Base-by-base conservation (phyloP, 2,113 vertebrate genomes). In the Amphilophus citrinellus region DNA sequence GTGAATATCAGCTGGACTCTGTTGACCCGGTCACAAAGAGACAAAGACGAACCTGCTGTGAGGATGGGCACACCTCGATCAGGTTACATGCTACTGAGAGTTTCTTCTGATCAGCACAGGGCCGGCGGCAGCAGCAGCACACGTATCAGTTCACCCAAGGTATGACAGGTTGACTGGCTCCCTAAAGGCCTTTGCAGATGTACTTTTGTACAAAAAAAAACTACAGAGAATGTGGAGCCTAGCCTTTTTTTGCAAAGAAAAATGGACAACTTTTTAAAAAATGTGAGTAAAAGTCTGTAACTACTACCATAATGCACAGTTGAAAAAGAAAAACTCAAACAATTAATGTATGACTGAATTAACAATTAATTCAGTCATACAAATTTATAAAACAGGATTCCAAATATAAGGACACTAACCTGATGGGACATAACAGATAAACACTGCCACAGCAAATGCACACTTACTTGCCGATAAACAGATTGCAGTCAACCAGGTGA, bases 81-180 rank as follows among this genome's bases (percentile, higher is more conserved):
- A 85, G 82, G 84, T 93, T 95, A 90, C 91, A 87, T 24, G 59
- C 65, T 53, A 24, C 68, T 68, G 78, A 59, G 71, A 77, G 73
- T 80, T 56, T 63, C 42, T 77, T 57, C 60, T 63, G 80, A 77
- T 83, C 39, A 50, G 76, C 13, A n/a, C 17, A 30, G 32, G 47
- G 22, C 60, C 82, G 53, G 39, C 30, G 53, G 60, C 86, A 58
- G 58, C 10, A 61, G 42, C 47, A 65, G 63, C 44, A 27, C 39
- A 47, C 9, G 5, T 50, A 42, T 58, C 22, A 60, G 58, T 63
- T 66, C 68, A 61, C 62, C 56, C 20, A 22, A 60, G 20, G 75
- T 44, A 73, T 56, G 59, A 76, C 57, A 57, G 57, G 61, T 2
- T 18, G 58, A 79, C 18, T 47, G 35, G 14, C 24, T 76, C 59